These are phyloP conservation scores for Jordanella pulchra DNA, from an alignment of 2,797 vertebrate genomes.

Conservation along the genomic window DNA sequence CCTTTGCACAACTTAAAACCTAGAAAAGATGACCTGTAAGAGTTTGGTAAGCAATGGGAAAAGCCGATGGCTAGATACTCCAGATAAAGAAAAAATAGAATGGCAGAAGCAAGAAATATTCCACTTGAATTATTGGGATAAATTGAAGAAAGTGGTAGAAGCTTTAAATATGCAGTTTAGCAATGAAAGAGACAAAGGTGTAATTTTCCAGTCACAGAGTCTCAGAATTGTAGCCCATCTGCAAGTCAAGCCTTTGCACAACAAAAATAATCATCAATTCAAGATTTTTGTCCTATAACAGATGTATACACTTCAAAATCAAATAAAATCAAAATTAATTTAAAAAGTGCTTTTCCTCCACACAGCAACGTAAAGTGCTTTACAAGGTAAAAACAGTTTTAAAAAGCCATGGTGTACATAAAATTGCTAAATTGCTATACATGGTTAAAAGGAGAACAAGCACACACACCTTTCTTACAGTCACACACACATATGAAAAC, in stretches of 20 bases:
- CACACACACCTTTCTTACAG: too few relatives aligned
- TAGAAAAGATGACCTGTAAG: constrained; percentile 65
- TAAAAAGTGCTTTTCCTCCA: too few relatives aligned
- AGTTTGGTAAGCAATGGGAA: constrained; percentile 69
- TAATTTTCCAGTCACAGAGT: constrained; percentile 53
- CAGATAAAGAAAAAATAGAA: constrained; percentile 47
- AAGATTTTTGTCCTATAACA: constrained; percentile 45
- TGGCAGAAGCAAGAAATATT: constrained; percentile 27
- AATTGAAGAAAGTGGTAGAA: constrained; percentile 39
- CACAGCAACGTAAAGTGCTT: too few relatives aligned
- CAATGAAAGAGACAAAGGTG: constrained; percentile 39
- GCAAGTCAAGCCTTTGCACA: constrained; percentile 32
- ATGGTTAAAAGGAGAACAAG: too few relatives aligned
- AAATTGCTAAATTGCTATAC: too few relatives aligned
- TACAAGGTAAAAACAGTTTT: too few relatives aligned
- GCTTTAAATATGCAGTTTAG: constrained; percentile 36
- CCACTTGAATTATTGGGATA: constrained; percentile 61
- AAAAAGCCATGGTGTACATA: too few relatives aligned
- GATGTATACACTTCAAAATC: constrained; percentile 31
- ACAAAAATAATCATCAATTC: constrained; percentile 63
- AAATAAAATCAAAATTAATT: too few relatives aligned
- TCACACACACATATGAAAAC: too few relatives aligned
- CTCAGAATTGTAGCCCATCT: constrained; percentile 52
- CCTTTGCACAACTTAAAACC: constrained; percentile 71
- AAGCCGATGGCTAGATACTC: constrained; percentile 70